These are phyloP conservation scores for Drosophila nikananu DNA, from an alignment of 1,140 invertebrate genomes.

Conservation along the genomic window DNA sequence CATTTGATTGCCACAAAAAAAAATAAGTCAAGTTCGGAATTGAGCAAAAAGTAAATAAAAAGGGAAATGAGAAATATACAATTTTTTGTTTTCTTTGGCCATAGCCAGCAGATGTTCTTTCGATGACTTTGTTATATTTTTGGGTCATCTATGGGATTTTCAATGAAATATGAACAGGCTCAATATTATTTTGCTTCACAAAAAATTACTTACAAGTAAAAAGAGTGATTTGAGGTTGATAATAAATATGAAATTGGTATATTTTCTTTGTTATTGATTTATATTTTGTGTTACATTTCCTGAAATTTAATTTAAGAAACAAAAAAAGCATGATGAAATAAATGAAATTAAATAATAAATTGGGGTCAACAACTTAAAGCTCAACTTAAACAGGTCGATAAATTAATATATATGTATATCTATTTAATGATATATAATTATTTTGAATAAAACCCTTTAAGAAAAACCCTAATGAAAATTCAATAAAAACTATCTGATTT, in stretches of 20 bases:
- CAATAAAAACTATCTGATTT: not conserved
- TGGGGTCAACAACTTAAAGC: too few species aligned
- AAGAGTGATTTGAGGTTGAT: not conserved
- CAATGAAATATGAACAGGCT: constrained; percentile 14
- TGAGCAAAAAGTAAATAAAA: not conserved
- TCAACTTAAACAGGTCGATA: too few species aligned
- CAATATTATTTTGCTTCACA: not conserved
- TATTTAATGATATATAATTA: not conserved
- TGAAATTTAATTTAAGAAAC: not conserved
- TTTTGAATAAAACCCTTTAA: not conserved
- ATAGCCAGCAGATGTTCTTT: constrained; percentile 26
- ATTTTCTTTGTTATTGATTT: not conserved
- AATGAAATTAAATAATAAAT: too few species aligned
- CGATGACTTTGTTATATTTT: constrained; percentile 14
- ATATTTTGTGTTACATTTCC: not conserved
- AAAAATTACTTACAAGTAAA: not conserved
- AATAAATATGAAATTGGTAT: not conserved
- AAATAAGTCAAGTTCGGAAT: constrained; percentile 26
- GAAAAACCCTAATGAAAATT: too few species aligned
- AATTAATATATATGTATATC: too few species aligned
- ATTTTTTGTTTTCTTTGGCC: not conserved
- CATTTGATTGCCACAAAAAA: constrained; percentile 57
- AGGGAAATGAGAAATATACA: constrained; percentile 11
- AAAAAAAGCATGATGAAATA: not conserved
- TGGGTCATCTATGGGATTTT: not conserved